These are phyloP conservation scores for Amorpha juglandis DNA, from an alignment of 2,888 invertebrate genomes.

Conservation along the genomic window DNA sequence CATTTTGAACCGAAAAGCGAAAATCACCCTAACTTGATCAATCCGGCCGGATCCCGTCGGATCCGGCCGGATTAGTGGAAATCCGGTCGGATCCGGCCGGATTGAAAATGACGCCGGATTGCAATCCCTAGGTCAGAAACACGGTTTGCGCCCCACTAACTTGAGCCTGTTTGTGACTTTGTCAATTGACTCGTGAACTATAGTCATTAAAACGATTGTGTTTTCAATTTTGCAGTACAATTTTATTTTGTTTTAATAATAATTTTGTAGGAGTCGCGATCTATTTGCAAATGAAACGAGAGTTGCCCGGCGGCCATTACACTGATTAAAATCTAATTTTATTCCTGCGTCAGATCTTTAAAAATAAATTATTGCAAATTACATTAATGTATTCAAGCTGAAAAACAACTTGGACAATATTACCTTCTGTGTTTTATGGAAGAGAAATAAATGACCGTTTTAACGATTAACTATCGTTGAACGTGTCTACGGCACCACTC, in stretches of 20 bases:
- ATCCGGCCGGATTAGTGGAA: too few species aligned
- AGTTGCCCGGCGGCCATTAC: constrained; percentile 12
- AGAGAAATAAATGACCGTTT: constrained; percentile 70
- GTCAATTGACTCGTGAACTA: constrained; percentile 57
- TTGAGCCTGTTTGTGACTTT: constrained; percentile 67
- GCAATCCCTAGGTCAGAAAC: constrained; percentile 70
- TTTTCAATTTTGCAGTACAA: constrained; percentile 12
- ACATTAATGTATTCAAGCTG: neutral
- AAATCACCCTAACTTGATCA: too few species aligned
- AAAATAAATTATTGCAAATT: constrained; percentile 31
- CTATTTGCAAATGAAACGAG: constrained; percentile 19
- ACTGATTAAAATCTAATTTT: constrained; percentile 28
- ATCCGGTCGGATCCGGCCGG: too few species aligned
- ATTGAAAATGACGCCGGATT: too few species aligned
- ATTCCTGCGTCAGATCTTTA: constrained; percentile 32
- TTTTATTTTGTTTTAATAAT: constrained; percentile 6
- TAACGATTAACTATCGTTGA: constrained; percentile 72
- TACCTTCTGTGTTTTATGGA: constrained; percentile 59
- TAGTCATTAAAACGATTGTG: constrained; percentile 52
- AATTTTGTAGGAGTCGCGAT: constrained; percentile 6
- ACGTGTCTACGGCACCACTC: constrained; percentile 72
- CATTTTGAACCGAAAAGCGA: too few species aligned
- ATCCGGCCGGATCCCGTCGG: too few species aligned
- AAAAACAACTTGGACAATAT: neutral
- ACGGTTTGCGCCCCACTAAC: constrained; percentile 61